Base-by-base conservation (phyloP, 2,888 invertebrate species). In the Eulithis prunata region DNA sequence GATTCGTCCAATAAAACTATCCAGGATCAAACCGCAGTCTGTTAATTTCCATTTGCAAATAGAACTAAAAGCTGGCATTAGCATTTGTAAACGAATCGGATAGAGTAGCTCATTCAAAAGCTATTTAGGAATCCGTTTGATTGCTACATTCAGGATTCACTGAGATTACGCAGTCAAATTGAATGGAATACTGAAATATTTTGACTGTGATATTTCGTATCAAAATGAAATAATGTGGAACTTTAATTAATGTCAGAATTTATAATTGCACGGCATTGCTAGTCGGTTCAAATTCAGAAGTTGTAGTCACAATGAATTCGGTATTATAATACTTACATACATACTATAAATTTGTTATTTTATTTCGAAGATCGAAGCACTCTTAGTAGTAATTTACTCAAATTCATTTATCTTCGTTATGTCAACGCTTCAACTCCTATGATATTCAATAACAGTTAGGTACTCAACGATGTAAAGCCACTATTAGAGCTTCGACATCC, bases 41-140 rank as follows among this genome's bases (percentile, higher is more conserved):
- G 77, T 83, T 83, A 81, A 87, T 88, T 87, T 86, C 82, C 88
- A 89, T 88, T 86, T 77, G 84, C 86, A 85, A 88, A 86, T 87
- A 84, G 83, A 82, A 82, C 87, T 86, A 83, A 88, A 88, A 88
- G 89, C 88, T 76, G 75, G 77, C 78, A 89, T 89, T 88, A 86
- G 84, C 87, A 87, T 84, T 78, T 78, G 80, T 81, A 82, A 87
- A 86, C 83, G 85, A 79, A 77, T 81, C 72, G 77, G 81, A 75
- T 75, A 74, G 75, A 74, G 75, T 77, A 73, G 71, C 81, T 85
- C 81, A 81, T 81, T 85, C 77, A 75, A 82, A 84, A 82, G 84
- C 85, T 79, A 84, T 85, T 85, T 77, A 76, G 78, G 81, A 85
- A 81, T 81, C 84, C 73, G 79, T 84, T 85, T 85, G 84, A 84